Percentiles rank a stretch among this genome's conserved stretches.
Evolutionary conservation across 2,797 vertebrate genomes (phyloP).

Genomic region (Fistularia commersonii): DNA sequence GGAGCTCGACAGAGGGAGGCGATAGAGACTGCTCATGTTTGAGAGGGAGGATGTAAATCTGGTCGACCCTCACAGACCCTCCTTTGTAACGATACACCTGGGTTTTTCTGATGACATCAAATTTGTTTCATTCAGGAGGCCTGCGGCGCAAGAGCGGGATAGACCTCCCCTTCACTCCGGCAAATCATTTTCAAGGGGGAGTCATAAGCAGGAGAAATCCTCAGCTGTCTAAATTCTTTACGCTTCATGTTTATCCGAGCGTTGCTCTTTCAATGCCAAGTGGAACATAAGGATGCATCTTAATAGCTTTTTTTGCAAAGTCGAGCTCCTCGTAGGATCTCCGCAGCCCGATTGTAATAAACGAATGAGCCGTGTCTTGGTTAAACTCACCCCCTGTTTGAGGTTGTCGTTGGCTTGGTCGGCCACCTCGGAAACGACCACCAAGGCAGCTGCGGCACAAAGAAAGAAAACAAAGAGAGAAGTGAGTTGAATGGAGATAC

Average conservation of each 20-base stretch:
- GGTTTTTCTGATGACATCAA: constrained; percentile 65
- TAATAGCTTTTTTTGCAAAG: constrained; percentile 18
- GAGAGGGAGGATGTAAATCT: constrained; percentile 19
- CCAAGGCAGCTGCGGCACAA: constrained; percentile 83
- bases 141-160: constrained; percentile 20
- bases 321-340: constrained; percentile 19
- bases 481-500: constrained; percentile 24
- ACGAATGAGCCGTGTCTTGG: constrained; percentile 12
- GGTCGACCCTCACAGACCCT: constrained; percentile 55
- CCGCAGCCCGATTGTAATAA: constrained; percentile 17
- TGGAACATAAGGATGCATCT: constrained; percentile 22
- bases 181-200: constrained; percentile 28
- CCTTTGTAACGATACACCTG: constrained; percentile 72
- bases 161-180: constrained; percentile 30
- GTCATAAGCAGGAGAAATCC: constrained; percentile 12
- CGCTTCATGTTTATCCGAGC: constrained; percentile 5
- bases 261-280: constrained; percentile 38
- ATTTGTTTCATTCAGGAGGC: constrained; percentile 41
- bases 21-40: constrained; percentile 26
- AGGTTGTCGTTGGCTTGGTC: constrained; percentile 91
- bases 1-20: constrained; percentile 28
- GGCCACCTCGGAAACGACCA: constrained; percentile 86
- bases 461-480: constrained; percentile 29
- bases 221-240: constrained; percentile 32
- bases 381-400: constrained; percentile 88